A percentile compares a stretch with the other conserved stretches of the same genome.
phyloP scores from a whole-genome alignment of 2,888 invertebrate genomes.

The Atethmia centrago region DNA sequence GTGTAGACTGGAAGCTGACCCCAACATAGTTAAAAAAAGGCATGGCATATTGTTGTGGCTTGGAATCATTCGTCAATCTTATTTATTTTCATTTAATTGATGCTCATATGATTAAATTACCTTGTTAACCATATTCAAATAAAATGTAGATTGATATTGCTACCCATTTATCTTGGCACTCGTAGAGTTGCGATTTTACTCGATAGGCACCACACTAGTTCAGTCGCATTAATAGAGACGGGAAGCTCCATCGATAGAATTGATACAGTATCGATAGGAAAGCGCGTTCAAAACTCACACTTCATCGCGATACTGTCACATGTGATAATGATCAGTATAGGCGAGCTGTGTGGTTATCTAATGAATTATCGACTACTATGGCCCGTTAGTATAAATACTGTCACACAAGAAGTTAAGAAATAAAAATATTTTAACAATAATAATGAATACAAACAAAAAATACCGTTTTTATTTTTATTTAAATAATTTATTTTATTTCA shows the following conservation, averaged over 20 bases:
- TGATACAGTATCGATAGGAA: slow-evolving; percentile 30
- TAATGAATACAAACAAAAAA: neutral
- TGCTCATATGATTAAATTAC: neutral
- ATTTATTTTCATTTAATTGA: neutral
- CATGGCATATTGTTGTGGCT: too few species aligned
- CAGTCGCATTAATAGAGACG: slow-evolving; percentile 19
- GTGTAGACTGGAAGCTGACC: too few species aligned
- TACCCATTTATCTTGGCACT: slow-evolving; percentile 1
- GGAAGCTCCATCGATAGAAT: slow-evolving; percentile 26
- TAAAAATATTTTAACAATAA: neutral
- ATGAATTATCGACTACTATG: neutral
- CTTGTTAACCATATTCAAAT: slow-evolving; percentile 5
- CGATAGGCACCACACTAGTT: slow-evolving; percentile 17
- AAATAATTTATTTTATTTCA: too few species aligned
- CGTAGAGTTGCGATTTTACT: neutral
- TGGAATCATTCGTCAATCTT: neutral
- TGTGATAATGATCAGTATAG: slow-evolving; percentile 39
- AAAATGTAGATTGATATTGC: slow-evolving; percentile 6
- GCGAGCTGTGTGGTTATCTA: neutral
- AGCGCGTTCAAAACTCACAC: slow-evolving; percentile 29
- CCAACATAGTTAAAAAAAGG: too few species aligned
- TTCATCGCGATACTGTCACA: slow-evolving; percentile 44
- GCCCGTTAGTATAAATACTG: neutral
- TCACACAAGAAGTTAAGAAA: neutral
- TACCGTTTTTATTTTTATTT: too few species aligned